Percentiles rank a stretch among this genome's conserved stretches.
Conservation (phyloP, 2,113 vertebrate species). For the Gulo gulo region DNA sequence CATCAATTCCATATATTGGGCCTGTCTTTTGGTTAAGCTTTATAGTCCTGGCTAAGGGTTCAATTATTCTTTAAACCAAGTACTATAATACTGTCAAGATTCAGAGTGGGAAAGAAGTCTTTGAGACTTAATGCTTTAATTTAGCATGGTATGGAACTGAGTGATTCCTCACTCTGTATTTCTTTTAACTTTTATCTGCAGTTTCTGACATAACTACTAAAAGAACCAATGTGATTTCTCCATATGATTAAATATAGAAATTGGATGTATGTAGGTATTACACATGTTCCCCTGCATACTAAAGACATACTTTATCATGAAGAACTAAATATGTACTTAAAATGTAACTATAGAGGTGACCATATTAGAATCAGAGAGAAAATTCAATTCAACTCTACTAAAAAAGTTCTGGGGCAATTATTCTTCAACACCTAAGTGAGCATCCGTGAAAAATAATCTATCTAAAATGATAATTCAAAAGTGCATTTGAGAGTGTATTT, state of each 20-base stretch:
- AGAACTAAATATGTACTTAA: neutral
- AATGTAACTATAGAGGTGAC: neutral
- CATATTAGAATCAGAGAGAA: neutral
- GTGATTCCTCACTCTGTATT: neutral
- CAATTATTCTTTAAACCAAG: neutral
- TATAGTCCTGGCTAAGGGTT: neutral
- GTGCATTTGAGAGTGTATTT: neutral
- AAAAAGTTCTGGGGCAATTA: neutral
- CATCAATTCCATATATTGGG: neutral
- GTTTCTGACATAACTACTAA: neutral
- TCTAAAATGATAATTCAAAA: neutral
- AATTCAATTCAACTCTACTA: neutral
- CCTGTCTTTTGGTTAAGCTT: neutral
- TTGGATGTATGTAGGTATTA: neutral
- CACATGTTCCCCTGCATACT: neutral
- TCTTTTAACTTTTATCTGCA: neutral
- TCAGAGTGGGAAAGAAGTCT: neutral
- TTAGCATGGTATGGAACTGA: neutral
- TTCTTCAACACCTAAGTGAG: neutral
- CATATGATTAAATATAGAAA: neutral
- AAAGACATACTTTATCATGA: neutral
- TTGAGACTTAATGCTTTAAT: neutral
- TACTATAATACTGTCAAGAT: neutral
- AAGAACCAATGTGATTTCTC: neutral
- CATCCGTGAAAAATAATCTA: neutral